Evolutionary conservation across 2,797 vertebrate species (phyloP), one percentile per base, ranked within the genome.

Genomic region (Danio jaintianensis): DNA sequence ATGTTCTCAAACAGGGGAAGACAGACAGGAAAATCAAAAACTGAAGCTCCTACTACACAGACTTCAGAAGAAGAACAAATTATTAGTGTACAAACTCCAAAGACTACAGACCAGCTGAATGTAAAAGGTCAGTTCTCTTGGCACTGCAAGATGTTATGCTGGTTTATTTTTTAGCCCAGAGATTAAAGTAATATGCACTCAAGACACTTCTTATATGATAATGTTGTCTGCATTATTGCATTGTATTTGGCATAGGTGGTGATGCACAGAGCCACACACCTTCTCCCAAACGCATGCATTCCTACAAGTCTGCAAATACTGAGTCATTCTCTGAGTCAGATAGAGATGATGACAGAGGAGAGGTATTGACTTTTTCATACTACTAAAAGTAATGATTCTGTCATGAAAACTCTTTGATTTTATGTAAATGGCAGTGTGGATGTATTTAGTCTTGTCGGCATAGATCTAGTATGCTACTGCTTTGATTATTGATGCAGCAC

Each of bases 271-370:
- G 94, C 38, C 97, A 87, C 90, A 96, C 96, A 0, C 95, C 96
- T 0, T 98, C 97, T 6, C 94, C 97, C 0, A 98, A 97, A 55
- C 96, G 96, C 71, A 94, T 94, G 47, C 94, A 95, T 0, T 91
- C 95, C 64, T 92, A 96, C n/a, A 97, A 96, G 16, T 93, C 96
- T 66, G 91, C 94, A 0, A 93, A 93, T 55, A 93, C 95, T 1
- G 92, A 96, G 40, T 98, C 98, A 0, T 95, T 95, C 73, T 98
- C 97, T 0, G 98, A 99, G 81, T 99, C 98, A 0, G 98, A 98
- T 52, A 97, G 96, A 0, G 97, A 96, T 1, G 95, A 98, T 64
- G 94, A 96, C 16, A 94, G 94, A 82, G 93, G 90, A 84, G 97
- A 99, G 95, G 98, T 98, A 69, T 20, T 6, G 13, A 13, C 40